Evolutionary conservation across 1,140 invertebrate species (phyloP).

Genomic region (Drosophila oshimai): DNA sequence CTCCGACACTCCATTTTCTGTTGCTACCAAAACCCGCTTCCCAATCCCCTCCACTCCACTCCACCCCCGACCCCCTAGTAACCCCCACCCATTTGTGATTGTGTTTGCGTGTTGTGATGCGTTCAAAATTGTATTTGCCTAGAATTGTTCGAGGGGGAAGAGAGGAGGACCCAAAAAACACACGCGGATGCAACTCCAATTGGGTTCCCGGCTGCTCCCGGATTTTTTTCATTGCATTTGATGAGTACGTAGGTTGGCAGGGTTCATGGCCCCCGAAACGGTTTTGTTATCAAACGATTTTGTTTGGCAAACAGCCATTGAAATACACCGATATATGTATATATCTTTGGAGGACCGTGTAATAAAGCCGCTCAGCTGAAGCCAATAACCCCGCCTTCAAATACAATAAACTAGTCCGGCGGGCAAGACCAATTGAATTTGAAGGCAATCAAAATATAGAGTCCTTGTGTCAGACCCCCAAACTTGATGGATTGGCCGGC

Average conservation of each 20-base stretch:
- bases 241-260: constrained; percentile 40
- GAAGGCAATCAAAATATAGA: constrained; percentile 17
- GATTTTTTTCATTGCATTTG: constrained; percentile 71
- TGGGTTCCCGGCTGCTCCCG: constrained; percentile 48
- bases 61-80: not conserved
- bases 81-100: constrained; percentile 52
- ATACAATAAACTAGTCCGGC: constrained; percentile 29
- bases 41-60: not conserved
- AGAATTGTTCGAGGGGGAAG: constrained; percentile 44
- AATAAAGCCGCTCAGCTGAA: constrained; percentile 54
- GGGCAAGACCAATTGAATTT: constrained; percentile 45
- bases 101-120: constrained; percentile 79
- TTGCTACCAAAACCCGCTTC: constrained; percentile 11
- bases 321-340: not conserved
- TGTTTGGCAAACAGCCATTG: constrained; percentile 55
- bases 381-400: constrained; percentile 40
- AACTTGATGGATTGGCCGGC: constrained; percentile 9
- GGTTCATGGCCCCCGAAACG: constrained; percentile 24
- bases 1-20: constrained; percentile 70
- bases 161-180: not conserved
- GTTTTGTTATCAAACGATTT: constrained; percentile 63
- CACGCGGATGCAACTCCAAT: constrained; percentile 51
- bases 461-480: not conserved
- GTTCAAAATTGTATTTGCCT: constrained; percentile 79
- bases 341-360: constrained; percentile 17